phyloP scores from a whole-genome alignment of 64 coral and sea anemone species.

The Platygyra sinensis region DNA sequence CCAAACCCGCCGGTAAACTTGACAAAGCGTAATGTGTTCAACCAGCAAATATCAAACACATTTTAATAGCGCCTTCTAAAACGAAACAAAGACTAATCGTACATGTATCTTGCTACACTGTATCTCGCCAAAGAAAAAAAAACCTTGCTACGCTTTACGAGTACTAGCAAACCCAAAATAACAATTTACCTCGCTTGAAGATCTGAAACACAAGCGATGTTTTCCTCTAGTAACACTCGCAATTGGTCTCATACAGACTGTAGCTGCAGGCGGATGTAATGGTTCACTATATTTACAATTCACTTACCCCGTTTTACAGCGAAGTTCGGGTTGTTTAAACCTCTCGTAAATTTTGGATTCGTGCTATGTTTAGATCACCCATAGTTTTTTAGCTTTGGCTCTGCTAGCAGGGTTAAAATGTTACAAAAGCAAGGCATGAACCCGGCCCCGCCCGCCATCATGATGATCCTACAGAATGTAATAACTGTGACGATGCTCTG shows the following conservation, averaged over 20 bases:
- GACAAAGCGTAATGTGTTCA: not conserved
- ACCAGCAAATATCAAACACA: not conserved
- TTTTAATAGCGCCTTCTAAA: not conserved
- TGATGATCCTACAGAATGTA: not conserved
- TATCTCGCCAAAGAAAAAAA: no score
- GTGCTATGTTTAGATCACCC: conserved; percentile 69
- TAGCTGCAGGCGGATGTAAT: no score
- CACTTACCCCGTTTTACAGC: conserved; percentile 87
- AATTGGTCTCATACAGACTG: no score
- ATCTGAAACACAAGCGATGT: no score
- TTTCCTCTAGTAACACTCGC: no score
- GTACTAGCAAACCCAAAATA: no score
- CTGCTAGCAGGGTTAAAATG: not conserved
- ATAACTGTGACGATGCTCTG: no score
- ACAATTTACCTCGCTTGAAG: no score
- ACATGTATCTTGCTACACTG: no score
- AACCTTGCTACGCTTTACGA: no score
- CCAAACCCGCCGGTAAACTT: no score
- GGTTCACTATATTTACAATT: no score
- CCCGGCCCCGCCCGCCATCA: not conserved
- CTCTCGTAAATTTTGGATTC: conserved; percentile 76
- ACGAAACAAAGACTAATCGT: not conserved
- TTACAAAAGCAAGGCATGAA: not conserved
- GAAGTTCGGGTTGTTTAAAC: conserved; percentile 93
- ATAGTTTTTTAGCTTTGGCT: not conserved